These are phyloP conservation scores for Alentia gelatinosa DNA, from an alignment of 2,888 invertebrate genomes.

Conservation along the genomic window DNA sequence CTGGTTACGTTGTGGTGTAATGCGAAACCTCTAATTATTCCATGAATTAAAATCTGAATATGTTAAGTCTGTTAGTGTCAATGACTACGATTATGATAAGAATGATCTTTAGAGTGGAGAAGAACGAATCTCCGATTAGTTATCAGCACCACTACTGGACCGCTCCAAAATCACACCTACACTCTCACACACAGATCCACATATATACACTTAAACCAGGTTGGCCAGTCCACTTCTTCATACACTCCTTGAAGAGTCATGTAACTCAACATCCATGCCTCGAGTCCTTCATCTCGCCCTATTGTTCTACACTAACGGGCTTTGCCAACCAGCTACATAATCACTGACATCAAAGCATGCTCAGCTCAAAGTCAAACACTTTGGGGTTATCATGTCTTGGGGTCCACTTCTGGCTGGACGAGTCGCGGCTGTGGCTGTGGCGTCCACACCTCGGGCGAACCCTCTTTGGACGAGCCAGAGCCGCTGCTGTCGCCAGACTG, in stretches of 20 bases:
- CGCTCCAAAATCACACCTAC: background rate
- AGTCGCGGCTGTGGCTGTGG: slow-evolving; percentile 12
- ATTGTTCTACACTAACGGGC: background rate
- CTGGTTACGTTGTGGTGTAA: background rate
- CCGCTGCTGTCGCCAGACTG: slow-evolving; percentile 17
- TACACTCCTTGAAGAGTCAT: background rate
- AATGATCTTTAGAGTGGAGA: background rate
- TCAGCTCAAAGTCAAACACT: background rate
- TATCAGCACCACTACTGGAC: slow-evolving; percentile 6
- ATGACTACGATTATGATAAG: background rate
- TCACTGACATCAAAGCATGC: background rate
- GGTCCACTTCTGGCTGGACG: background rate
- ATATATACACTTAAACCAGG: background rate
- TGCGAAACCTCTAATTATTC: background rate
- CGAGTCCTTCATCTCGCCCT: background rate
- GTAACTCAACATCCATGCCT: background rate
- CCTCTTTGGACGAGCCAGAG: slow-evolving; percentile 38
- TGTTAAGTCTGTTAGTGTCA: background rate
- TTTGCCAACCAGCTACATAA: background rate
- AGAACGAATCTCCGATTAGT: background rate
- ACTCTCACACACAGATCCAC: too few species aligned
- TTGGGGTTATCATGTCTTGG: slow-evolving; percentile 5
- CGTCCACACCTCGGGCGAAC: slow-evolving; percentile 40
- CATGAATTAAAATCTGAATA: background rate
- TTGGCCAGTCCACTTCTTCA: background rate